Evolutionary conservation across 2,797 vertebrate species (phyloP).

Genomic region (Synanceia verrucosa): DNA sequence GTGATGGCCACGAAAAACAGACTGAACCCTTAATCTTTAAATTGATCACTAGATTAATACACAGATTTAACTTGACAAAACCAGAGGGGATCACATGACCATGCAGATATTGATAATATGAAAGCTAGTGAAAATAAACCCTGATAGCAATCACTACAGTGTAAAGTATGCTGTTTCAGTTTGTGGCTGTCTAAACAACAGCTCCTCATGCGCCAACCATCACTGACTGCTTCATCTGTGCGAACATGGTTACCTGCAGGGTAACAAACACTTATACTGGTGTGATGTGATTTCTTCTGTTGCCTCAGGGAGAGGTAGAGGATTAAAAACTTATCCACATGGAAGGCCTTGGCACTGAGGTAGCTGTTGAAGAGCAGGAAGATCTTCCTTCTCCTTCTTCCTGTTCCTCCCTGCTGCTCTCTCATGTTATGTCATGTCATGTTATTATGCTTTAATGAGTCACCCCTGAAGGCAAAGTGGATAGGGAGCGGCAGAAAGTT

Average conservation of each 20-base stretch:
- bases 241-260: neutral
- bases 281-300: constrained; percentile 14
- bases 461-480: constrained; percentile 58
- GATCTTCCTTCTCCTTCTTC: constrained; percentile 9
- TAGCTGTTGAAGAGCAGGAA: neutral
- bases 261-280: neutral
- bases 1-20: neutral
- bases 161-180: neutral
- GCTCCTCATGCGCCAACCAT: neutral
- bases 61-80: neutral
- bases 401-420: neutral
- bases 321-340: constrained; percentile 11
- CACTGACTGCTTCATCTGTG: neutral
- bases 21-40: neutral
- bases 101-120: neutral
- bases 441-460: constrained; percentile 44
- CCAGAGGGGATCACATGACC: neutral
- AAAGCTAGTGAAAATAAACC: neutral
- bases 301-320: constrained; percentile 21
- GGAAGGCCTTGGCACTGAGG: constrained; percentile 43
- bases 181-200: neutral
- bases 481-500: constrained; percentile 8
- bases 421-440: constrained; percentile 50
- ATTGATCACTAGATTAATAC: neutral
- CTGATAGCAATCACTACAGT: neutral